Base-by-base conservation (phyloP, 2,888 invertebrate species). In the Ophion ellenae region DNA sequence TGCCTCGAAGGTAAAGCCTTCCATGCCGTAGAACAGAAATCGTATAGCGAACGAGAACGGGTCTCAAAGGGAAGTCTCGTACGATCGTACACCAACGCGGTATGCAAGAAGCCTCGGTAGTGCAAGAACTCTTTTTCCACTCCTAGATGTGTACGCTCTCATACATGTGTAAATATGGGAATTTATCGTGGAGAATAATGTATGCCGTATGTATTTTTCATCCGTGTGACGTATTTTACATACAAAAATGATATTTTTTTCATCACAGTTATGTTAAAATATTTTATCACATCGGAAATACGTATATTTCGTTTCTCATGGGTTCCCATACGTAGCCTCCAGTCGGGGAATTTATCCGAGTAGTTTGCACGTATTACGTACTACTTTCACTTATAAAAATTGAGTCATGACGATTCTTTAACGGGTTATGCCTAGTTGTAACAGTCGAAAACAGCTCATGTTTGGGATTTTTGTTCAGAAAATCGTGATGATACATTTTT, bases 1-100 rank as follows among this genome's bases (percentile, higher is more conserved):
- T 81, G 67, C 77, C 80, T 81, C 76, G 73, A 73, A 76, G 71
- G 66, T 47, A 28, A 57, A 66, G n/a, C 66, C 66, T 77, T 80
- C 53, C 59, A 66, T 66, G 53, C 61, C 71, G 61, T 47, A 76
- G 76, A 76, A 84, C 66, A 57, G 76, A 57, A 77, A 84, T 14
- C 47, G 59, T 45, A 36, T 67, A 66, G 59, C 66, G 76, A 47
- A 63, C 59, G 66, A 71, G 36, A 75, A 67, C 66, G 64, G 64
- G 45, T 73, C 66, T 76, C 69, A 77, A 81, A 76, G 76, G 66
- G 40, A 61, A 81, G 70, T 14, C 47, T 53, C 32, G 47, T 40
- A 32, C 63, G 78, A 64, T 76, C 64, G 14, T 53, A 24, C 40
- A 80, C 40, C 11, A 5, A 24, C 14, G 11, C 24, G 45, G n/a